Evolutionary conservation across 2,797 vertebrate genomes (phyloP).

Genomic region (Gallirallus australis): DNA sequence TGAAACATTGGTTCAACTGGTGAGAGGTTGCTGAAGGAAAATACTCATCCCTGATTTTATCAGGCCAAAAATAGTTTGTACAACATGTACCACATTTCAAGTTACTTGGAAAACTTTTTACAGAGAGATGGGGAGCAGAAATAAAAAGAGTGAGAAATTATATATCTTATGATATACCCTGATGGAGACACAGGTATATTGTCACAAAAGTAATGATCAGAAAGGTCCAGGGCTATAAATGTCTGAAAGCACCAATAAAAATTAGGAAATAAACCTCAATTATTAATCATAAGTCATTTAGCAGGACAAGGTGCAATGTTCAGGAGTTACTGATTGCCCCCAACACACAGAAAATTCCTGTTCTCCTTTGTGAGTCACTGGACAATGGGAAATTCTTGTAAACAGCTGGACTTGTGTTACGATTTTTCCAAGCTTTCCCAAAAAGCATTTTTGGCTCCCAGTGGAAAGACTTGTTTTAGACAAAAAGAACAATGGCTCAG

Average conservation of each 20-base stretch:
- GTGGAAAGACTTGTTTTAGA: conserved; percentile 50
- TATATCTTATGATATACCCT: background rate
- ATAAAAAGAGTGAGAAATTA: background rate
- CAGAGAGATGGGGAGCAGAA: background rate
- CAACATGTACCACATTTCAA: background rate
- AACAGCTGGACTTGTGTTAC: background rate
- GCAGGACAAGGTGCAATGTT: background rate
- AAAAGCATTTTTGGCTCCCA: conserved; percentile 14
- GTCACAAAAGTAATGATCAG: background rate
- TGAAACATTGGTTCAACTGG: background rate
- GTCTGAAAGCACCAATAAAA: background rate
- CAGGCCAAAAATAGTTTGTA: background rate
- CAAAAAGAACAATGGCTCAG: conserved; percentile 20
- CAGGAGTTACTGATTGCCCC: background rate
- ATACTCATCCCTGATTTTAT: background rate
- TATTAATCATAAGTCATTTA: background rate
- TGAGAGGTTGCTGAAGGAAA: background rate
- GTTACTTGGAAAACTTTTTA: background rate
- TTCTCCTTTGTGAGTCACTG: background rate
- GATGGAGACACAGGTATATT: background rate
- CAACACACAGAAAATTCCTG: background rate
- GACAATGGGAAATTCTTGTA: background rate
- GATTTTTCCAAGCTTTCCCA: conserved; percentile 20
- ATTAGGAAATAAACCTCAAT: background rate
- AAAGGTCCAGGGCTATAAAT: background rate